Conservation (phyloP, 1,140 invertebrate genomes). For the Pteromalus puparum region DNA sequence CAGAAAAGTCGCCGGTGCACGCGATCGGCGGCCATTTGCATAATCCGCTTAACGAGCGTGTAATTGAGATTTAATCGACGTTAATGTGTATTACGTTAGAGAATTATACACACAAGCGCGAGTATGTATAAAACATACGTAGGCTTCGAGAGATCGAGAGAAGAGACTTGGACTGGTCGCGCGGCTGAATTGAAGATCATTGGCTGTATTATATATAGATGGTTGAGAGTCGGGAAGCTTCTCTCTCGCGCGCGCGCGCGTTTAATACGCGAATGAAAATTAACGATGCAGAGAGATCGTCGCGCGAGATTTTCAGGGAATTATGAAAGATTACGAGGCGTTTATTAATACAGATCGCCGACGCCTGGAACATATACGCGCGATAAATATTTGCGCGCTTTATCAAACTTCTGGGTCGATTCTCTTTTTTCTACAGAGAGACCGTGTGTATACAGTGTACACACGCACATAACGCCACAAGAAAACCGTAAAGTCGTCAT, state of each 20-base stretch:
- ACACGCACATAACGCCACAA: not conserved
- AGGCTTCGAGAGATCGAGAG: not conserved
- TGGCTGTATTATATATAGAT: not conserved
- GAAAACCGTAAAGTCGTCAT: constrained; percentile 51
- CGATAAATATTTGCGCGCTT: too few species aligned
- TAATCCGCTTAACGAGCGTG: not conserved
- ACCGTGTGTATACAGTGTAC: too few species aligned
- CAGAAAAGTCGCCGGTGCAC: not conserved
- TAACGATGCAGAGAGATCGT: not conserved
- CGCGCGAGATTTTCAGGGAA: not conserved
- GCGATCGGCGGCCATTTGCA: not conserved
- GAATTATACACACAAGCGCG: too few species aligned
- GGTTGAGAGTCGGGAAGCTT: too few species aligned
- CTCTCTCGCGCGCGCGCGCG: too few species aligned
- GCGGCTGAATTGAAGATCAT: not conserved
- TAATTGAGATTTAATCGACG: not conserved
- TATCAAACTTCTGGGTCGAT: too few species aligned
- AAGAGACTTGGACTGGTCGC: not conserved
- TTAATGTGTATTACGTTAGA: not conserved
- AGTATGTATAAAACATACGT: too few species aligned
- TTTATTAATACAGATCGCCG: not conserved
- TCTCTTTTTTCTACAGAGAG: too few species aligned
- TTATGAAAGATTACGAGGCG: not conserved
- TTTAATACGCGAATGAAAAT: not conserved
- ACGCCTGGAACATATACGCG: too few species aligned